Evolutionary conservation across 2,797 vertebrate species (phyloP).

Genomic region (Enteromius anoplus): DNA sequence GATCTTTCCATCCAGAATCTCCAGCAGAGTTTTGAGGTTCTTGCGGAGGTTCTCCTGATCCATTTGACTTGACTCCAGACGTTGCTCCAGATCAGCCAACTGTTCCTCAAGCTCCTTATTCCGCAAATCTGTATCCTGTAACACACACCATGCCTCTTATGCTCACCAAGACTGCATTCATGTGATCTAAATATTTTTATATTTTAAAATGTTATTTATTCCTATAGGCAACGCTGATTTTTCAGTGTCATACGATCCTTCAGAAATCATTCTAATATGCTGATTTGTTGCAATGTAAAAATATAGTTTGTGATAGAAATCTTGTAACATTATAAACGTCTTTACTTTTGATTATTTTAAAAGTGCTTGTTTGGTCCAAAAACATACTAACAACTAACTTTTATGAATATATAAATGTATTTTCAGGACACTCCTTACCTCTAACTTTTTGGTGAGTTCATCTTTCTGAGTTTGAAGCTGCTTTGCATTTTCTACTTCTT

Average conservation of each 20-base stretch:
- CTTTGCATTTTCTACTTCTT: conserved; percentile 93
- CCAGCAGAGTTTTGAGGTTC: conserved; percentile 98
- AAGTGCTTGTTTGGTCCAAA: neutral
- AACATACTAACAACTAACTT: neutral
- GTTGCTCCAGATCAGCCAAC: conserved; percentile 90
- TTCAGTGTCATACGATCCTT: neutral
- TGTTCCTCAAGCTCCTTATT: conserved; percentile 95
- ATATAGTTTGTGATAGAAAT: neutral
- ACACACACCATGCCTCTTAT: neutral
- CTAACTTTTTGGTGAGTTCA: conserved; percentile 89
- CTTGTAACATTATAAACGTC: neutral
- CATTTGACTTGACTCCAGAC: conserved; percentile 94
- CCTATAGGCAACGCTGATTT: neutral
- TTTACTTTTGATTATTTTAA: conserved; percentile 1
- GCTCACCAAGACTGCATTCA: neutral
- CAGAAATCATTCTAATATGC: neutral
- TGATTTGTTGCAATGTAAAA: neutral
- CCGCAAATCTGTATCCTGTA: conserved; percentile 92
- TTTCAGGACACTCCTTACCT: conserved; percentile 73
- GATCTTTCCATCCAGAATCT: conserved; percentile 98
- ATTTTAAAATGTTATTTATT: neutral
- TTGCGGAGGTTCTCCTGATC: conserved; percentile 97
- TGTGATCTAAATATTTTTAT: neutral
- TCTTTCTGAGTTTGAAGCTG: conserved; percentile 96
- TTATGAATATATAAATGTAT: neutral